Conservation (phyloP, 2,113 vertebrate species). For the zebrafish (Danio rerio) region GRCz12tu NC_133199.1:32421001-32421500, state of each 20-base stretch:
- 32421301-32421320: conserved; percentile 62
- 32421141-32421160: too few species aligned
- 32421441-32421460: too few species aligned
- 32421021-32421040: too few species aligned
- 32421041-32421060: too few species aligned
- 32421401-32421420: background rate
- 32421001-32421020: too few species aligned
- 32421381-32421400: background rate
- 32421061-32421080: too few species aligned
- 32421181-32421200: conserved; percentile 78
- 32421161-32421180: conserved; percentile 79
- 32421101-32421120: too few species aligned
- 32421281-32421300: conserved; percentile 82
- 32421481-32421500: too few species aligned
- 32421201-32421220: conserved; percentile 78
- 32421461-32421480: too few species aligned
- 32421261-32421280: conserved; percentile 83
- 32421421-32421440: background rate
- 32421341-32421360: background rate
- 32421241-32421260: conserved; percentile 79
- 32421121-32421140: too few species aligned
- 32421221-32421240: conserved; percentile 74
- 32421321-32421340: background rate
- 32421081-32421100: too few species aligned
- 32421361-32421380: conserved; percentile 33